Percentiles rank a stretch among this genome's conserved stretches.
phyloP scores from a whole-genome alignment of 1,140 invertebrate species.

The Drosophila sp. region DNA sequence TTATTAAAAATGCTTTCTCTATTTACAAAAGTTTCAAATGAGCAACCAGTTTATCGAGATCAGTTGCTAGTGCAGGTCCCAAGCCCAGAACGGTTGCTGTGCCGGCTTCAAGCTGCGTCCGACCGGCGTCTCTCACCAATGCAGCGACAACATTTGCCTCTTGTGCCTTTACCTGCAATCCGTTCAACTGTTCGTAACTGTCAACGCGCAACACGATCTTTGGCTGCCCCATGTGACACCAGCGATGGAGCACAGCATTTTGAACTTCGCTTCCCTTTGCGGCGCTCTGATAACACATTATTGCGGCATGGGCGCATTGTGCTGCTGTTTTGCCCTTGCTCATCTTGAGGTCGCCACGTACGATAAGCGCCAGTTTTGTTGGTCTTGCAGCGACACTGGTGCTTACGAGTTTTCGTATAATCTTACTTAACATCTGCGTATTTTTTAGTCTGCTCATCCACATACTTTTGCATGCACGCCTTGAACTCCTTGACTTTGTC shows the following conservation, averaged over 20 bases:
- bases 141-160: conserved; percentile 87
- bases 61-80: conserved; percentile 88
- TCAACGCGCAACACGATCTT: conserved; percentile 89
- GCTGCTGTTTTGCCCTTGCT: conserved; percentile 92
- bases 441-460: conserved; percentile 81
- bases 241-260: conserved; percentile 86
- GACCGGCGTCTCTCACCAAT: conserved; percentile 91
- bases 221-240: conserved; percentile 89
- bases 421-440: conserved; percentile 78
- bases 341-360: conserved; percentile 92
- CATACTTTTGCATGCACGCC: conserved; percentile 89
- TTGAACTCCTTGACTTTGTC: conserved; percentile 91
- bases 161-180: conserved; percentile 86
- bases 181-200: conserved; percentile 85
- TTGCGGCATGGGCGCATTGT: conserved; percentile 92
- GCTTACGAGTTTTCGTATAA: conserved; percentile 52
- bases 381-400: conserved; percentile 35
- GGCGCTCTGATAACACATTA: conserved; percentile 87
- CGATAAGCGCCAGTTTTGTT: conserved; percentile 91
- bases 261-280: conserved; percentile 82
- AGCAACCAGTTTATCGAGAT: conserved; percentile 89
- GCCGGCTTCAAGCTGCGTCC: conserved; percentile 89
- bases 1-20: conserved; percentile 20
- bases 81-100: conserved; percentile 91
- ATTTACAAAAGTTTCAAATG: conserved; percentile 89